phyloP scores from a whole-genome alignment of 2,888 invertebrate genomes.

The Hecatera dysodea region DNA sequence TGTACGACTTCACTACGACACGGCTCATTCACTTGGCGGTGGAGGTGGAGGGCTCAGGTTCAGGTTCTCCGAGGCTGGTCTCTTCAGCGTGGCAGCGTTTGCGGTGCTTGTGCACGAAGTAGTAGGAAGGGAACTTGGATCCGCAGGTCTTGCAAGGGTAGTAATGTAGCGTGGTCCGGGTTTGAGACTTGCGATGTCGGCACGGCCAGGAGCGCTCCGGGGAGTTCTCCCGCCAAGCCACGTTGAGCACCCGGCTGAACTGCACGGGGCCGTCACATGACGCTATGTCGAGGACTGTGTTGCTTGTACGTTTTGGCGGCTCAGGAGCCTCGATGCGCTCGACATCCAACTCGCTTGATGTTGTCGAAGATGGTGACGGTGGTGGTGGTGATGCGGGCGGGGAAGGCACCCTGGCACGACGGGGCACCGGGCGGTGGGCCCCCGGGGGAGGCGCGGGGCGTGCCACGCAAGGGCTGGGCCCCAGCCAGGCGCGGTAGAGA shows the following conservation, averaged over 20 bases:
- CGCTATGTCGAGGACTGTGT: constrained; percentile 95
- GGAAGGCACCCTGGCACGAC: constrained; percentile 81
- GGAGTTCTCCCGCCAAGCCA: constrained; percentile 92
- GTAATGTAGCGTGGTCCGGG: constrained; percentile 95
- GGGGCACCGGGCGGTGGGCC: constrained; percentile 86
- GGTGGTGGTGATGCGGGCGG: constrained; percentile 81
- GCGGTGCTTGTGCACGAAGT: constrained; percentile 97
- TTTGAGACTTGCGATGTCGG: constrained; percentile 95
- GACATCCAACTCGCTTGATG: constrained; percentile 87
- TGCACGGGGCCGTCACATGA: constrained; percentile 97
- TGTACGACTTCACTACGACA: constrained; percentile 72
- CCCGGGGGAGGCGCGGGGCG: constrained; percentile 87
- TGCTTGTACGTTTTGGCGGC: constrained; percentile 71
- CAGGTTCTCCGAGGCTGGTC: constrained; percentile 61
- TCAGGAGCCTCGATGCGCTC: constrained; percentile 82
- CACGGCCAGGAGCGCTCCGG: constrained; percentile 95
- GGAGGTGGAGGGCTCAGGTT: constrained; percentile 63
- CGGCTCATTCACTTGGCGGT: constrained; percentile 72
- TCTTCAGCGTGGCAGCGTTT: constrained; percentile 95
- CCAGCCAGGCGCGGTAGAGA: constrained; percentile 89
- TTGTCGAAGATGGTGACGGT: constrained; percentile 82
- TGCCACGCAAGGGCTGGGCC: constrained; percentile 87
- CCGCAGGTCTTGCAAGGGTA: constrained; percentile 98
- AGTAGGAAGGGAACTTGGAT: constrained; percentile 97
- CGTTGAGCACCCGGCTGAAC: constrained; percentile 95